Base-by-base conservation (phyloP, 1,140 invertebrate species). In the Pseudomyrmex concolor region DNA sequence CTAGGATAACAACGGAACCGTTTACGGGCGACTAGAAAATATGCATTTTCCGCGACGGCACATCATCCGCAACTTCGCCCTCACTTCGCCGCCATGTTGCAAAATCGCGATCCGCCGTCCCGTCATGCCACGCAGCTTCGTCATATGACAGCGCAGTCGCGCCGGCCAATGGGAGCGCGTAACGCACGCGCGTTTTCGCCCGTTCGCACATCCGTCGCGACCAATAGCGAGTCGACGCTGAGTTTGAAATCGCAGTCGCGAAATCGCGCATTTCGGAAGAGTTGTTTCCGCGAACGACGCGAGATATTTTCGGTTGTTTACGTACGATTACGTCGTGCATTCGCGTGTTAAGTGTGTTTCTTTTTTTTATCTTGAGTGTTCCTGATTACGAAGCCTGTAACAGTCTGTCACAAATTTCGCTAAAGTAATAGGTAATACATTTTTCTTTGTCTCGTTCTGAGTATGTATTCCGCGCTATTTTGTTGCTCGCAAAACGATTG, bases 71-170 rank as follows among this genome's bases (percentile, higher is more conserved):
- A 84, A 91, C 90, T 92, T 91, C 86, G 86, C 81, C 73, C 89
- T 92, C 89, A 92, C 85, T 92, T 84, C 74, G 78, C 89, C 92
- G 92, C 93, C 93, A 93, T 93, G 86, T 93, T 93, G 92, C 89
- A 91, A 91, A 90, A 92, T 92, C 89, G 81, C 89, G 89, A 91
- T 92, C 86, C 84, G 91, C 86, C 89, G 54, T 91, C 92, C 87
- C 88, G 84, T 91, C 86, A 90, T 92, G 90, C 91, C 89, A 90
- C 85, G 88, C 88, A 91, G 85, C 84, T 88, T 88, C 91, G 80
- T 93, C 91, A 93, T 92, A 91, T 93, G 91, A 93, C 91, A 92
- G 90, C 86, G 89, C 87, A 86, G 88, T 80, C 67, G 43, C 57
- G 59, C 50, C 15, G 8, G 55, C 91, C 92, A 92, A 92, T 93